Conservation (phyloP, 2,797 vertebrate genomes). For the Sebastes taczanowskii region DNA sequence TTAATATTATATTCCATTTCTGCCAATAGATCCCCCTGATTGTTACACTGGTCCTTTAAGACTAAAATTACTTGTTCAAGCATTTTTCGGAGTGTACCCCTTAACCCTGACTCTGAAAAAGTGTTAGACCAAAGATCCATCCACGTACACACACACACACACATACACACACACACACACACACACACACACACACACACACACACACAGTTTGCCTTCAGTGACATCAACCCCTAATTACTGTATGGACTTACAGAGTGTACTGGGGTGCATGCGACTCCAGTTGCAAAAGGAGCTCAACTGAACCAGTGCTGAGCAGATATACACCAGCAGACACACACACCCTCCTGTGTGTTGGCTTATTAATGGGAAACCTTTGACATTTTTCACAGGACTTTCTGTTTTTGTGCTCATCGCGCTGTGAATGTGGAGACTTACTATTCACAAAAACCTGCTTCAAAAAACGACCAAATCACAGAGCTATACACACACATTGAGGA, state of each 20-base stretch:
- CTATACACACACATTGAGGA: neutral
- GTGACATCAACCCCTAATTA: constrained; percentile 63
- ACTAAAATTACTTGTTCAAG: neutral
- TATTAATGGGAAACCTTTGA: constrained; percentile 53
- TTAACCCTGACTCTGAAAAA: constrained; percentile 11
- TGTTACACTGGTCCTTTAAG: too few relatives aligned
- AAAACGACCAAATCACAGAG: constrained; percentile 10
- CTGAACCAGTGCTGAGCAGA: constrained; percentile 31
- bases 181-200: neutral
- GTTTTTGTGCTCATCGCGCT: constrained; percentile 16
- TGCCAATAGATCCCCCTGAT: too few relatives aligned
- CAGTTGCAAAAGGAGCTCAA: constrained; percentile 45
- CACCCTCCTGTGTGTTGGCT: constrained; percentile 22
- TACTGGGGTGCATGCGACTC: constrained; percentile 40
- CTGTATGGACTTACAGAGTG: constrained; percentile 41
- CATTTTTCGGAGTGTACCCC: neutral
- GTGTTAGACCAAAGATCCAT: neutral
- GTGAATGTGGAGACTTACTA: constrained; percentile 10
- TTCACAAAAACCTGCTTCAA: constrained; percentile 37
- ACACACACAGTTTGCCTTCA: constrained; percentile 12
- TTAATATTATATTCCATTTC: too few relatives aligned
- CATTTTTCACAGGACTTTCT: constrained; percentile 32
- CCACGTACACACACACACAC: neutral
- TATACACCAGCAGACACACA: neutral
- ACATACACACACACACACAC: neutral